Conservation (phyloP, 2,797 vertebrate species). For the Coracias cyanogaster region DNA sequence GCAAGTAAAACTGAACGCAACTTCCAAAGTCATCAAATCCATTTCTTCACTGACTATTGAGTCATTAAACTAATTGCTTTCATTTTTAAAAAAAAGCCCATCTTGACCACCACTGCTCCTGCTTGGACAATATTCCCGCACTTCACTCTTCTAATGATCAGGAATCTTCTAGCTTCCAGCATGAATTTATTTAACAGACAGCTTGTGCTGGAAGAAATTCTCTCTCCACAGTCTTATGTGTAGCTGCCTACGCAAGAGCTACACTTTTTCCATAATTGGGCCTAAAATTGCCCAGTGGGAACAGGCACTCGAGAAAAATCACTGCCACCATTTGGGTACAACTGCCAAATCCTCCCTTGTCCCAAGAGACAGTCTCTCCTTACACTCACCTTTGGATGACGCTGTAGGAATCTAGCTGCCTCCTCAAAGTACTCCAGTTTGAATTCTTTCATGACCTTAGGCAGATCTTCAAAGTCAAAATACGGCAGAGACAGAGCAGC, state of each 20-base stretch:
- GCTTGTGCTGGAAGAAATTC: background rate
- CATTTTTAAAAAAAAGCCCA: background rate
- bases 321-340: too few relatives aligned
- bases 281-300: background rate
- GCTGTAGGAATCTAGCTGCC: conserved; percentile 73
- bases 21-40: background rate
- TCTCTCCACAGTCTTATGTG: rapidly evolving
- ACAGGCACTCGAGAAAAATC: background rate
- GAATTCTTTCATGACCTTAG: conserved; percentile 73
- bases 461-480: conserved; percentile 84
- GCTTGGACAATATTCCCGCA: background rate
- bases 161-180: background rate
- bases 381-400: conserved; percentile 73
- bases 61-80: background rate
- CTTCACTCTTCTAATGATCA: background rate
- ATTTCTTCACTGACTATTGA: background rate
- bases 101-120: background rate
- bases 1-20: background rate
- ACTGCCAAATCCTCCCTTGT: background rate
- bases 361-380: background rate
- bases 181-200: background rate
- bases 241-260: background rate
- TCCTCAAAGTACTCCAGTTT: conserved; percentile 79
- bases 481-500: conserved; percentile 83
- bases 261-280: background rate